Evolutionary conservation across 2,797 vertebrate species (phyloP).

Genomic region (Spizella passerina): DNA sequence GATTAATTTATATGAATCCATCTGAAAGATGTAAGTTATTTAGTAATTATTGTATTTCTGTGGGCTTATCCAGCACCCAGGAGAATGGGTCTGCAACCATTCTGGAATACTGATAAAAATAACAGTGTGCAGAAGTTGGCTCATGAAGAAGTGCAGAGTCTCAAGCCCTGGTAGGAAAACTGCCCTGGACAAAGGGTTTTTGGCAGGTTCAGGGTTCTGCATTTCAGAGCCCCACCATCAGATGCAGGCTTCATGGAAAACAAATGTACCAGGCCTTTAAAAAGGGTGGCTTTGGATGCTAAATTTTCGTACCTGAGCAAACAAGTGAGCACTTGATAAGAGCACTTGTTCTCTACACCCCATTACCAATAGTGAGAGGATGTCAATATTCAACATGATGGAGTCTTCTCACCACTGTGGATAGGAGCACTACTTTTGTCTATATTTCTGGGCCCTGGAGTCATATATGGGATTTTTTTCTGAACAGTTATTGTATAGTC

Average conservation of each 20-base stretch:
- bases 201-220: background rate
- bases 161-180: background rate
- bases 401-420: background rate
- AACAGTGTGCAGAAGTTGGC: background rate
- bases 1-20: background rate
- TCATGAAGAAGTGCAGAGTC: background rate
- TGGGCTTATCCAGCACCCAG: background rate
- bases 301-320: background rate
- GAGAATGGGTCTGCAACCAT: background rate
- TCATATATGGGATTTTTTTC: background rate
- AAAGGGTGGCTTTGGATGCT: background rate
- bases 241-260: background rate
- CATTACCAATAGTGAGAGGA: background rate
- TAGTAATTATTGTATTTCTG: background rate
- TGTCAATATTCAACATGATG: background rate
- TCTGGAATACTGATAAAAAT: background rate
- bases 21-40: background rate
- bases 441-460: background rate
- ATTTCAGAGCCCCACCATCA: background rate
- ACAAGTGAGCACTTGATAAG: background rate
- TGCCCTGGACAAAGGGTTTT: background rate
- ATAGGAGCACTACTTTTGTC: background rate
- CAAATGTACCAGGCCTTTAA: background rate
- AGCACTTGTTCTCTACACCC: background rate
- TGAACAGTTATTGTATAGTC: background rate